phyloP scores from a whole-genome alignment of 2,113 vertebrate genomes.

The Otus sunia region DNA sequence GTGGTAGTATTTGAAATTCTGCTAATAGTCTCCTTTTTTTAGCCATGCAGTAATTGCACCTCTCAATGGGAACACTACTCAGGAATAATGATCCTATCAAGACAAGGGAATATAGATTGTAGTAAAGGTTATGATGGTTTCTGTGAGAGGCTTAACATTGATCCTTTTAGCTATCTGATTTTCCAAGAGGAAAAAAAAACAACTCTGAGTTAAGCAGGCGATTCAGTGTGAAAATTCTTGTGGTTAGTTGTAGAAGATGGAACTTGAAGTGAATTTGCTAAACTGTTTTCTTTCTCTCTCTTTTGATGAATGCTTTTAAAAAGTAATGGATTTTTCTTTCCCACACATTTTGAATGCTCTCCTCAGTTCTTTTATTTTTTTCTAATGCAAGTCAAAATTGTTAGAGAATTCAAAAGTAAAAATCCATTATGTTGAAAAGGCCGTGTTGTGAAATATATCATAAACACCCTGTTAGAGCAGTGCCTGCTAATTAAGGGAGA shows the following conservation, averaged over 20 bases:
- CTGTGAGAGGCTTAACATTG: conserved; percentile 25
- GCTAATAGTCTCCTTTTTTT: conserved; percentile 16
- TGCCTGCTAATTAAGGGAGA: conserved; percentile 43
- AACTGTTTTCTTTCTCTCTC: neutral
- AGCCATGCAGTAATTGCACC: conserved; percentile 14
- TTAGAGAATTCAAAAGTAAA: conserved; percentile 30
- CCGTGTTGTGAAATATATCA: neutral
- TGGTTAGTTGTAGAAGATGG: neutral
- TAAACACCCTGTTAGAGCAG: neutral
- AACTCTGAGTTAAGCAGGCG: neutral
- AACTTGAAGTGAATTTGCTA: conserved; percentile 6
- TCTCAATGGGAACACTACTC: neutral
- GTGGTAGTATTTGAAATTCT: conserved; percentile 5
- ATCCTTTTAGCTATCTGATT: conserved; percentile 17
- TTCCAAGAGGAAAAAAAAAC: neutral
- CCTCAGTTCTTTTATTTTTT: neutral
- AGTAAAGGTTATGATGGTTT: conserved; percentile 44
- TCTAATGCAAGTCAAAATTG: conserved; percentile 13
- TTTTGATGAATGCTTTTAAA: neutral
- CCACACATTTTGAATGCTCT: conserved; percentile 1
- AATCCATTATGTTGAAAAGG: neutral
- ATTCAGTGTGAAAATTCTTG: conserved; percentile 22
- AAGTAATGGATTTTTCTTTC: conserved; percentile 6
- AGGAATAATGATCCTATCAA: conserved; percentile 15
- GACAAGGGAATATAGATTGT: conserved; percentile 13